phyloP scores from a whole-genome alignment of 2,113 vertebrate genomes.

The Phycodurus eques region DNA sequence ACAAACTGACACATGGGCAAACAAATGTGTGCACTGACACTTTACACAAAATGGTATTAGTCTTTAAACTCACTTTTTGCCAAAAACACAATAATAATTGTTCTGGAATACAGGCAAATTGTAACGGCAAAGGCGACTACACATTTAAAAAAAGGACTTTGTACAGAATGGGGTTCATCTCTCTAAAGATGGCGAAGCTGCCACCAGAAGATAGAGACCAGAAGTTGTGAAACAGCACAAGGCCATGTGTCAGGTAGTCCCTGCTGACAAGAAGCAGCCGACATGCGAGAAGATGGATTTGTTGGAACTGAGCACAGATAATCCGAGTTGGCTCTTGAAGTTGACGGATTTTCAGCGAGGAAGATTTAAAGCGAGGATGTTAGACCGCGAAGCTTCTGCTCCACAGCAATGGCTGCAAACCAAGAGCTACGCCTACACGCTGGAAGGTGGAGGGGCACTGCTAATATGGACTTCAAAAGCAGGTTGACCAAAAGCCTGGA shows the following conservation, averaged over 20 bases:
- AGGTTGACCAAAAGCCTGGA: conserved; percentile 1
- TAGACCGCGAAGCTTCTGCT: conserved; percentile 11
- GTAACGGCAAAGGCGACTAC: too few relatives aligned
- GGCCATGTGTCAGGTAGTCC: conserved; percentile 59
- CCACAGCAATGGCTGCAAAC: neutral
- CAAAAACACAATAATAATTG: too few relatives aligned
- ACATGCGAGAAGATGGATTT: conserved; percentile 24
- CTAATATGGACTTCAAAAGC: conserved; percentile 14
- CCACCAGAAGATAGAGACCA: conserved; percentile 52
- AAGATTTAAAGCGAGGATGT: conserved; percentile 10
- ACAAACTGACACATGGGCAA: neutral
- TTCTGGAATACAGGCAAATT: too few relatives aligned
- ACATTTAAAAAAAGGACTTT: neutral
- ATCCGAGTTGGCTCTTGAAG: conserved; percentile 19
- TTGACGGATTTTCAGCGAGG: conserved; percentile 25
- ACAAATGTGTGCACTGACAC: too few relatives aligned
- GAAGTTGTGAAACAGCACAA: conserved; percentile 42
- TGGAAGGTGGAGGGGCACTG: neutral
- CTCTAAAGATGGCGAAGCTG: conserved; percentile 33
- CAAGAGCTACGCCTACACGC: neutral
- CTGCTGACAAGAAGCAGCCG: conserved; percentile 50
- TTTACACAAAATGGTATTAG: too few relatives aligned
- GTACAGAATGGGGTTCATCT: conserved; percentile 43
- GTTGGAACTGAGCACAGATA: conserved; percentile 4
- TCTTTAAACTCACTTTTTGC: too few relatives aligned